These are phyloP conservation scores for Equus quagga DNA, from an alignment of 2,113 vertebrate genomes.

Conservation along the genomic window DNA sequence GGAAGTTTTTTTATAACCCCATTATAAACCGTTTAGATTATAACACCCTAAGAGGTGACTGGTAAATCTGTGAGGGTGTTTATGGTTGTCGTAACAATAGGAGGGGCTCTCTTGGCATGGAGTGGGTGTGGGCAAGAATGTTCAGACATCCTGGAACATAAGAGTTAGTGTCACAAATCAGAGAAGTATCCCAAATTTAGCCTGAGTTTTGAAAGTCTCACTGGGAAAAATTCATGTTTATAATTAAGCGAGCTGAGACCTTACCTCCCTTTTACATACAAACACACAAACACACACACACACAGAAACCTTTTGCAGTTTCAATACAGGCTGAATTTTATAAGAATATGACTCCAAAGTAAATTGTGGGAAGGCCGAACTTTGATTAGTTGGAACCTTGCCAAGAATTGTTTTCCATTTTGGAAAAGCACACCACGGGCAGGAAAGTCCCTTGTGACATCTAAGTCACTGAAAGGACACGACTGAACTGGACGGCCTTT, in stretches of 20 bases:
- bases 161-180: not conserved
- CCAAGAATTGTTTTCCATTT: slow-evolving; percentile 15
- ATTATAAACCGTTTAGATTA: not conserved
- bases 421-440: not conserved
- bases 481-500: not conserved
- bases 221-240: not conserved
- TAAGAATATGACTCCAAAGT: not conserved
- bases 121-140: not conserved
- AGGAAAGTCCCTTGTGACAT: not conserved
- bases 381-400: not conserved
- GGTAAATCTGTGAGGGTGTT: not conserved
- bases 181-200: not conserved
- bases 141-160: not conserved
- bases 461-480: not conserved
- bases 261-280: not conserved
- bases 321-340: not conserved
- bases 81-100: not conserved
- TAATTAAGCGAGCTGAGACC: not conserved
- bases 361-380: not conserved
- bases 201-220: not conserved
- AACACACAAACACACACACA: not conserved
- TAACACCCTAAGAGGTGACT: not conserved
- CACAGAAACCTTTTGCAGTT: not conserved
- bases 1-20: not conserved
- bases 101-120: not conserved